Evolutionary conservation across 2,113 vertebrate genomes (phyloP).

Genomic region (Pygoscelis adeliae): DNA sequence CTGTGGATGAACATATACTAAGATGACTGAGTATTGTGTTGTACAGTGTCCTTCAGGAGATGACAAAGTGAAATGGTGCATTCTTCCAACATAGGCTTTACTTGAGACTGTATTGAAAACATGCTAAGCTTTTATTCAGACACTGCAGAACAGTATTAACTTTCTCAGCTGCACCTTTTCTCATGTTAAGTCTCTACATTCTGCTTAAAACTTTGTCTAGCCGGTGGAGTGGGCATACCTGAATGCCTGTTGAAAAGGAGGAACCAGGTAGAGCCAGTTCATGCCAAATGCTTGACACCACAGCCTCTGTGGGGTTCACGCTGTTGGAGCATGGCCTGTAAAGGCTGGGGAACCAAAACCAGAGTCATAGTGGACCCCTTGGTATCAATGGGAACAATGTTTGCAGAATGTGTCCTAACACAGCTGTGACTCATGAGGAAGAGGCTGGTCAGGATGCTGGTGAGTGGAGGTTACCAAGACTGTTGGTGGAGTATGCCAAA

Average conservation of each 20-base stretch:
- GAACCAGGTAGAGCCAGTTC: background rate
- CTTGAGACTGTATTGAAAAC: background rate
- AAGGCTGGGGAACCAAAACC: background rate
- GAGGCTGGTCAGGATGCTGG: background rate
- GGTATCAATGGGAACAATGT: background rate
- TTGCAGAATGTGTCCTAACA: background rate
- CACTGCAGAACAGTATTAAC: background rate
- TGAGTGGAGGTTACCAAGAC: background rate
- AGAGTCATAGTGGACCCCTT: background rate
- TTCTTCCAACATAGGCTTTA: background rate
- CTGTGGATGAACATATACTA: background rate
- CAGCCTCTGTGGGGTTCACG: background rate
- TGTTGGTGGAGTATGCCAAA: background rate
- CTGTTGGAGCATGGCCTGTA: background rate
- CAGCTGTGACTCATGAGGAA: background rate
- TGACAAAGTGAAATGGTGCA: background rate
- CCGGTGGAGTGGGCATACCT: background rate
- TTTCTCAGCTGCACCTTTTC: background rate
- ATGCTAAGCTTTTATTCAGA: background rate
- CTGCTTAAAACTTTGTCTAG: background rate
- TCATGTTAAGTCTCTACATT: rapidly evolving
- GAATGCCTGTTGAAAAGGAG: background rate
- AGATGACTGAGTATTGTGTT: background rate
- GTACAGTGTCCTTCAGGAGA: background rate
- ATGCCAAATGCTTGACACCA: background rate